These are phyloP conservation scores for Drosophila setosimentum DNA, from an alignment of 2,888 invertebrate genomes.

Conservation along the genomic window DNA sequence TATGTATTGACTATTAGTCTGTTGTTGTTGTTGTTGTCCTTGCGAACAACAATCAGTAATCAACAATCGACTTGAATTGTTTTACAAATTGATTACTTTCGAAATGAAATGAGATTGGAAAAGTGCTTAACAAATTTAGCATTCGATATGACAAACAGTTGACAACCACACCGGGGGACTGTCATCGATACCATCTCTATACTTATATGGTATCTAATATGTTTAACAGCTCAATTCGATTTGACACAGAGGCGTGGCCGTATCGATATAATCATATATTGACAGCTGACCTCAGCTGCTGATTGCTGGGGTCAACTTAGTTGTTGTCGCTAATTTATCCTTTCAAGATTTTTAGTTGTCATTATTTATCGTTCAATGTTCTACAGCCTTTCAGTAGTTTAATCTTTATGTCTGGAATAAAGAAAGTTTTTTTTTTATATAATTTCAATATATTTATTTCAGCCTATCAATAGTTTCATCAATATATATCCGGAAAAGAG, in stretches of 20 bases:
- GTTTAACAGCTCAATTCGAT: slow-evolving; percentile 62
- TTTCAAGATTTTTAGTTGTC: slow-evolving; percentile 1
- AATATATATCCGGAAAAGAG: not conserved
- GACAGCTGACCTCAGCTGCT: slow-evolving; percentile 50
- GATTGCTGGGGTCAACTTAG: not conserved
- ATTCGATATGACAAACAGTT: slow-evolving; percentile 44
- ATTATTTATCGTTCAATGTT: not conserved
- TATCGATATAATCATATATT: slow-evolving; percentile 45
- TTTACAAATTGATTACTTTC: slow-evolving; percentile 69
- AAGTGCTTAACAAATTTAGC: slow-evolving; percentile 23
- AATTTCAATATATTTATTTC: not conserved
- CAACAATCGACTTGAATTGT: slow-evolving; percentile 56
- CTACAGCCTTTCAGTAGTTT: not conserved
- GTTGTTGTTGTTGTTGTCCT: slow-evolving; percentile 61
- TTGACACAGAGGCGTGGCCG: slow-evolving; percentile 32
- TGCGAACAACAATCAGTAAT: slow-evolving; percentile 29
- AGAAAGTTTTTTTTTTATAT: not conserved
- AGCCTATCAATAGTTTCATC: not conserved
- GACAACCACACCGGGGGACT: slow-evolving; percentile 56
- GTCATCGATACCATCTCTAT: slow-evolving; percentile 39
- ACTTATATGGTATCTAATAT: slow-evolving; percentile 15
- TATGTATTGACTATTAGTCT: slow-evolving; percentile 7
- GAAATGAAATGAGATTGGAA: slow-evolving; percentile 36
- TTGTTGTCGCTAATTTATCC: slow-evolving; percentile 2
- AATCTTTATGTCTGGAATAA: not conserved